A percentile compares a stretch with the other conserved stretches of the same genome.
phyloP scores from a whole-genome alignment of 2,888 invertebrate genomes.

The Thalpophila matura region DNA sequence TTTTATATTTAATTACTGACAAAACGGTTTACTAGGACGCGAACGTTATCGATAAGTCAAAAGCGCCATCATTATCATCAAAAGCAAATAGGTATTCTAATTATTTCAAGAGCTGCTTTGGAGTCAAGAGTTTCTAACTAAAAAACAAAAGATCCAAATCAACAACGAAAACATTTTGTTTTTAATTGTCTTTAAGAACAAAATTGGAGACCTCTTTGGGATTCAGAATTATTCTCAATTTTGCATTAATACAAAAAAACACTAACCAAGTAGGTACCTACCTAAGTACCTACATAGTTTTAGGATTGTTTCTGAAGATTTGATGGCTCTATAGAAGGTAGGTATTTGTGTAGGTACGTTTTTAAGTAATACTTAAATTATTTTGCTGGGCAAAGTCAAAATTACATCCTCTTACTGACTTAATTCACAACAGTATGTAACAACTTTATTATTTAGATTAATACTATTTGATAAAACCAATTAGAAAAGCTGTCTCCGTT shows the following conservation, averaged over 20 bases:
- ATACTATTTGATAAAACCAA: constrained; percentile 23
- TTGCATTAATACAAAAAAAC: background rate
- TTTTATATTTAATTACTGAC: too few species aligned
- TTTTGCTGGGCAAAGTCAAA: too few species aligned
- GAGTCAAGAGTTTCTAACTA: constrained; percentile 4
- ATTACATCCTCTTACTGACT: background rate
- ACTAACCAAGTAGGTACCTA: constrained; percentile 16
- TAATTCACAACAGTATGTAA: too few species aligned
- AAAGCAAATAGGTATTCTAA: background rate
- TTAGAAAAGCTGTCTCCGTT: constrained; percentile 15
- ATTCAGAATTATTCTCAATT: background rate
- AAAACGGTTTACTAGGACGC: too few species aligned
- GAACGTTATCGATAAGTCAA: background rate
- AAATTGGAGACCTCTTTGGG: constrained; percentile 8
- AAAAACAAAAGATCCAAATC: constrained; percentile 4
- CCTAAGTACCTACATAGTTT: too few species aligned
- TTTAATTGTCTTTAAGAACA: constrained; percentile 9
- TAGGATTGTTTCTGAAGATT: too few species aligned
- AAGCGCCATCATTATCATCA: background rate
- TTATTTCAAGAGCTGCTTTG: background rate
- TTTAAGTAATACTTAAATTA: too few species aligned
- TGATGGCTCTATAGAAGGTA: too few species aligned
- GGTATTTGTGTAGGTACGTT: too few species aligned
- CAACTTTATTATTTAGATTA: constrained; percentile 40
- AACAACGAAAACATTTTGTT: constrained; percentile 16